phyloP scores from a whole-genome alignment of 2,888 invertebrate species.

The Amaurobius ferox region DNA sequence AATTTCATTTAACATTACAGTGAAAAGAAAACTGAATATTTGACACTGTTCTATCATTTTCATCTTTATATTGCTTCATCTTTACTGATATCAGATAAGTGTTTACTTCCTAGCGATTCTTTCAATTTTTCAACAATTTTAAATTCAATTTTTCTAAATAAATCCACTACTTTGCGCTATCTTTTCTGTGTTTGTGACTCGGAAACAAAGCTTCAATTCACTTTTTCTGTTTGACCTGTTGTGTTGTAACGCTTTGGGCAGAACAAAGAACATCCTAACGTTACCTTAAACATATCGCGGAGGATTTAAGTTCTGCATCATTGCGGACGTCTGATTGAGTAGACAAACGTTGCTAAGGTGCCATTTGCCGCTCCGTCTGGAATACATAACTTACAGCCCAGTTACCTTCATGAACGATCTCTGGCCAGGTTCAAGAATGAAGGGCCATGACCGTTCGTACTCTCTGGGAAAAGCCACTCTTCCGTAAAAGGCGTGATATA shows the following conservation, averaged over 20 bases:
- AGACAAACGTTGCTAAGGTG: neutral
- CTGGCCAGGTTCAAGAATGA: neutral
- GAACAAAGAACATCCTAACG: neutral
- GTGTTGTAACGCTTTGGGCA: neutral
- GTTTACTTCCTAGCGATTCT: too few relatives aligned
- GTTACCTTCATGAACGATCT: neutral
- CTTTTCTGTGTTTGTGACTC: too few relatives aligned
- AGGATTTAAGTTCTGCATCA: neutral
- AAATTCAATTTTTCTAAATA: too few relatives aligned
- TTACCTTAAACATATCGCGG: neutral
- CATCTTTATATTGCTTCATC: too few relatives aligned
- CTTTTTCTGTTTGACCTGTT: neutral
- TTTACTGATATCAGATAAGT: too few relatives aligned
- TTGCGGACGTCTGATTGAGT: neutral
- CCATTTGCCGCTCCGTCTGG: neutral
- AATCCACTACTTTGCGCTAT: too few relatives aligned
- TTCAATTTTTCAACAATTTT: too few relatives aligned
- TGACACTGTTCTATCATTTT: too few relatives aligned
- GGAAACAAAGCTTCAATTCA: too few relatives aligned
- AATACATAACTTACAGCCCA: slow-evolving; percentile 4
- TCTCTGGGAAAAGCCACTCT: neutral
- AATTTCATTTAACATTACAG: too few relatives aligned
- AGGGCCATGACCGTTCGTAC: slow-evolving; percentile 14
- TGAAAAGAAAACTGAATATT: too few relatives aligned
- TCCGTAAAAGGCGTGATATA: neutral